These are phyloP conservation scores for Rhysida immarginata DNA, from an alignment of 1,140 invertebrate genomes.

Conservation along the genomic window DNA sequence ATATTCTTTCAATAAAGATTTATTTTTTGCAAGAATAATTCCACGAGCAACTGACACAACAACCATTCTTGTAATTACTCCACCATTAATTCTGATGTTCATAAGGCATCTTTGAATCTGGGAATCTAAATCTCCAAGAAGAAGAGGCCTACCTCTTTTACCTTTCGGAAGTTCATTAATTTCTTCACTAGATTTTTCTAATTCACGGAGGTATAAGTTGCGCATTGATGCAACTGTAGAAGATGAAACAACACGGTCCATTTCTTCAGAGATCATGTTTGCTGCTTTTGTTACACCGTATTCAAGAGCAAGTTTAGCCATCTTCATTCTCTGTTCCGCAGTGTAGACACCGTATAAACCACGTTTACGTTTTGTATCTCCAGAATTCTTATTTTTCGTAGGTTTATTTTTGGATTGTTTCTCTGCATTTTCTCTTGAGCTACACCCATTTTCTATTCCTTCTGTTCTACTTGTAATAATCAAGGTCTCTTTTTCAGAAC, in stretches of 20 bases:
- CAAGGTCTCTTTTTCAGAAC: neutral
- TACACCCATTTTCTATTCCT: neutral
- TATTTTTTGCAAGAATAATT: neutral
- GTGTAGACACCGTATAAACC: conserved; percentile 4
- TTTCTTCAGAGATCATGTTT: neutral
- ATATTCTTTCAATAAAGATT: neutral
- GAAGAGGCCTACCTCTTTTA: neutral
- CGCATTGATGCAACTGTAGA: conserved; percentile 4
- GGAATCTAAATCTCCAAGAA: neutral
- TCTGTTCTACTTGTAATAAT: neutral
- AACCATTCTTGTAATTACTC: conserved; percentile 2
- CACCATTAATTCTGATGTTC: conserved; percentile 1
- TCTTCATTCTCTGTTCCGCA: conserved; percentile 3
- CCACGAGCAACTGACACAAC: conserved; percentile 3
- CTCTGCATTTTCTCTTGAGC: too few relatives aligned
- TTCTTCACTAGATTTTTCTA: neutral
- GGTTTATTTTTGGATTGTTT: too few relatives aligned
- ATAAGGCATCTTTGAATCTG: conserved; percentile 2
- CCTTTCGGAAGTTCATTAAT: conserved; percentile 5
- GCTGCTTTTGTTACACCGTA: conserved; percentile 5
- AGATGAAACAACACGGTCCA: neutral
- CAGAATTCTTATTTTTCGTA: too few relatives aligned
- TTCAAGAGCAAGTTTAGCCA: conserved; percentile 3
- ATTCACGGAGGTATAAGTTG: neutral
- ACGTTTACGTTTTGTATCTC: neutral